phyloP scores from a whole-genome alignment of 1,140 invertebrate genomes.

The Araneus ventricosus region DNA sequence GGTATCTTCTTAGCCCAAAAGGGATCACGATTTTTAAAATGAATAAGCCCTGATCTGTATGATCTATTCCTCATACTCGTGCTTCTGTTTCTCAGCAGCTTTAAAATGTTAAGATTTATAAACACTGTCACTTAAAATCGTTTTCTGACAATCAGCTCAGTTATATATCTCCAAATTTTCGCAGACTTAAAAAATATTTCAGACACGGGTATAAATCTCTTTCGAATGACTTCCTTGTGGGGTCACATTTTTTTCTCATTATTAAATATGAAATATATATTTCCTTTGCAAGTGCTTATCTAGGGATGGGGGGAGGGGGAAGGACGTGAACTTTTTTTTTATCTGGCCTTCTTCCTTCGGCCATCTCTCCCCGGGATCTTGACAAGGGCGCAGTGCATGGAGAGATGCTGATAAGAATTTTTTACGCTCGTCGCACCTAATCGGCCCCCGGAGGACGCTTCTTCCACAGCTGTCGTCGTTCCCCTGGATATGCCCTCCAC shows the following conservation, averaged over 20 bases:
- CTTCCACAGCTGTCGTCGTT: constrained; percentile 66
- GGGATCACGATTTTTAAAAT: no score
- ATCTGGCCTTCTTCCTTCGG: constrained; percentile 15
- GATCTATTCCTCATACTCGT: neutral
- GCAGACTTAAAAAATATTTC: neutral
- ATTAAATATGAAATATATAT: constrained; percentile 36
- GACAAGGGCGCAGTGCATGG: constrained; percentile 38
- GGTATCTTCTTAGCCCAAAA: no score
- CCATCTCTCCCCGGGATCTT: constrained; percentile 43
- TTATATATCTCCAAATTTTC: neutral
- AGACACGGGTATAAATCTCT: neutral
- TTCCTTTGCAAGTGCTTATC: neutral
- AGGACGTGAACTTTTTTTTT: constrained; percentile 40
- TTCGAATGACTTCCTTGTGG: neutral
- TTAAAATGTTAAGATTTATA: neutral
- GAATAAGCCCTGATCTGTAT: no score
- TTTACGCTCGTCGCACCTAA: constrained; percentile 57
- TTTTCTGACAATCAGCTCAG: neutral
- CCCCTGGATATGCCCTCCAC: constrained; percentile 20
- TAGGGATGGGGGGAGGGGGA: neutral
- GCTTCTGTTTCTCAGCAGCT: neutral
- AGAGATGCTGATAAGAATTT: constrained; percentile 58
- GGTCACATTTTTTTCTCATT: neutral
- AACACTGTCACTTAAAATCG: neutral
- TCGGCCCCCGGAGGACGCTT: constrained; percentile 45